Conservation (phyloP, 2,113 vertebrate species). For the Hippocampus barbouri region DNA sequence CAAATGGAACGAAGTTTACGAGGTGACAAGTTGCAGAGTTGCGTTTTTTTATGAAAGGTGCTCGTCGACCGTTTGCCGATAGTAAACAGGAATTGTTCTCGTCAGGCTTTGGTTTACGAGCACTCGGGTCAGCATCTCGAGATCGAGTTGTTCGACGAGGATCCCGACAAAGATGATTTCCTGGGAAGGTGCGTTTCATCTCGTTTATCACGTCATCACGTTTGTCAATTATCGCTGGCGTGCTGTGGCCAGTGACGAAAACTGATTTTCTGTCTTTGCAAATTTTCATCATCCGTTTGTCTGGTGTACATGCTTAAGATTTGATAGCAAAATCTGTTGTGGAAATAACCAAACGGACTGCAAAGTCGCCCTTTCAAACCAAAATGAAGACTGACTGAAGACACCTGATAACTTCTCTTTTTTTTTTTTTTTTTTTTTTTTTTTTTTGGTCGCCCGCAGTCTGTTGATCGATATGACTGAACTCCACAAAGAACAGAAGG, state of each 20-base stretch:
- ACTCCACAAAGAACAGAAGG: conserved; percentile 88
- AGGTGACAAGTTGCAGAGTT: conserved; percentile 71
- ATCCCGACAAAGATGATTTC: conserved; percentile 97
- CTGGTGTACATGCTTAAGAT: no score
- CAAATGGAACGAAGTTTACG: conserved; percentile 95
- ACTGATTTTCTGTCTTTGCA: no score
- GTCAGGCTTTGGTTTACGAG: conserved; percentile 89
- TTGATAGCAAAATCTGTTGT: no score
- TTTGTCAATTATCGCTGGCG: no score
- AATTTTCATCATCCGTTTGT: no score
- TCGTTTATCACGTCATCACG: background rate
- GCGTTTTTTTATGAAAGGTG: background rate
- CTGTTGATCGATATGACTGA: conserved; percentile 91
- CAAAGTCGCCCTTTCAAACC: no score
- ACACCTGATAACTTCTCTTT: background rate
- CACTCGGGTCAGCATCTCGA: conserved; percentile 90
- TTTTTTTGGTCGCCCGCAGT: conserved; percentile 62
- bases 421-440: background rate
- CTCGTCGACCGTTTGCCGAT: background rate
- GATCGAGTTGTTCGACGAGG: conserved; percentile 96
- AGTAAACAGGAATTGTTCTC: conserved; percentile 9
- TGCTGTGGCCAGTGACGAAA: no score
- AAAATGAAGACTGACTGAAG: background rate
- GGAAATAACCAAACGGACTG: no score
- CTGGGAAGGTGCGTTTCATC: conserved; percentile 81